A percentile compares a stretch with the other conserved stretches of the same genome.
phyloP scores from a whole-genome alignment of 2,797 vertebrate species.

The Sciurus vulgaris region DNA sequence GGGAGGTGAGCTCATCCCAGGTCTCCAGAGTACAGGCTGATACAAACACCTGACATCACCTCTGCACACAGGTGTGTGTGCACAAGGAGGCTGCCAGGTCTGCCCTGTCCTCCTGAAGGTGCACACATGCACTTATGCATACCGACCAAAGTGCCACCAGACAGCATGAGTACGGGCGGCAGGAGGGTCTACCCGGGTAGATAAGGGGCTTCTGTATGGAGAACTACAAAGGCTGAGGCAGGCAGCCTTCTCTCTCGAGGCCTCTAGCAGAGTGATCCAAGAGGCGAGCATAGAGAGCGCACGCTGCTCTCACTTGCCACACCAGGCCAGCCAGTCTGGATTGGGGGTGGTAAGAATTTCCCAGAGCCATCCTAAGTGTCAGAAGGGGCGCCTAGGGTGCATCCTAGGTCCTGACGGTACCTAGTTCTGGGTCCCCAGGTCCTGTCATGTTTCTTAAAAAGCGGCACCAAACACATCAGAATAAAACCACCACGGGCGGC shows the following conservation, averaged over 20 bases:
- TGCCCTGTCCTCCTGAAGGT: fast-evolving
- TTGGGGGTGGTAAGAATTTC: not conserved
- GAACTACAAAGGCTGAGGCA: not conserved
- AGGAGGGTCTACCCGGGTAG: not conserved
- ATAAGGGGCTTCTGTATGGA: not conserved
- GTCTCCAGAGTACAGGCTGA: conserved; percentile 73
- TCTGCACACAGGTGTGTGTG: conserved; percentile 28
- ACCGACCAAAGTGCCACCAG: not conserved
- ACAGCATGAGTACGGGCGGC: not conserved
- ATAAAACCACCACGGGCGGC: not conserved
- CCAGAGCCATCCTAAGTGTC: not conserved
- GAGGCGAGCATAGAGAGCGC: not conserved
- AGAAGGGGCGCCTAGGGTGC: not conserved
- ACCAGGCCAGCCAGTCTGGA: not conserved
- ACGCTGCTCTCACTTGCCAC: too few relatives aligned
- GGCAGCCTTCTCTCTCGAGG: conserved; percentile 23
- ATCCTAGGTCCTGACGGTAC: not conserved
- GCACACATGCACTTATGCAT: not conserved
- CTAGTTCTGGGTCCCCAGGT: not conserved
- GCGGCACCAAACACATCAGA: not conserved
- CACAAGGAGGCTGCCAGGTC: not conserved
- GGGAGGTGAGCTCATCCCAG: conserved; percentile 83
- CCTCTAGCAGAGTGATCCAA: not conserved
- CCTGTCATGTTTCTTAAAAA: conserved; percentile 64
- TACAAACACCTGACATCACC: conserved; percentile 83